phyloP scores from a whole-genome alignment of 1,140 invertebrate genomes.

The Pseudoatta argentina region DNA sequence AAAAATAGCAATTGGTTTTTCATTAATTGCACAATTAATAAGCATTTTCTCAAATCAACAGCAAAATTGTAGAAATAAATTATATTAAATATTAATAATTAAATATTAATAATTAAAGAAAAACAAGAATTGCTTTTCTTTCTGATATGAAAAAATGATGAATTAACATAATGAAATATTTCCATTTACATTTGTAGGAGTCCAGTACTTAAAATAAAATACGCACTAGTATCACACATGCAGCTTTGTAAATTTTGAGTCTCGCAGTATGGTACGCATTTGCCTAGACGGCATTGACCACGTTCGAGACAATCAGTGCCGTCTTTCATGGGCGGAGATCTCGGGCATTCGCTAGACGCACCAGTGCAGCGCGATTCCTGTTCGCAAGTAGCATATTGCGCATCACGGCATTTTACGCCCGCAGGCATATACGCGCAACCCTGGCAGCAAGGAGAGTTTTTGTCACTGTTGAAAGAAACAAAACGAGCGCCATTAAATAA shows the following conservation, averaged over 20 bases:
- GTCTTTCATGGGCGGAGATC: constrained; percentile 95
- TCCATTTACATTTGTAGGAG: not conserved
- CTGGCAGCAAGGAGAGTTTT: constrained; percentile 97
- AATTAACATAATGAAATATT: not conserved
- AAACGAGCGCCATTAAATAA: constrained; percentile 31
- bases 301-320: constrained; percentile 95
- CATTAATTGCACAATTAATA: not conserved
- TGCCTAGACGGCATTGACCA: constrained; percentile 94
- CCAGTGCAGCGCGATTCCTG: constrained; percentile 94
- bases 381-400: constrained; percentile 95
- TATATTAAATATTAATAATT: too few relatives aligned
- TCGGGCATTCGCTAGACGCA: constrained; percentile 90
- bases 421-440: constrained; percentile 94
- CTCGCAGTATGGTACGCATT: constrained; percentile 97
- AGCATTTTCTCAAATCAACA: not conserved
- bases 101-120: too few relatives aligned
- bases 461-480: constrained; percentile 91
- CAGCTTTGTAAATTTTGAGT: constrained; percentile 96
- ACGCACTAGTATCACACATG: constrained; percentile 96
- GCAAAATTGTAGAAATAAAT: not conserved
- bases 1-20: not conserved
- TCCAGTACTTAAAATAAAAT: not conserved
- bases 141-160: not conserved
- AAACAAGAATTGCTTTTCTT: not conserved
- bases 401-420: constrained; percentile 94